Conservation (phyloP, 2,797 vertebrate genomes). For the Erethizon dorsatum region DNA sequence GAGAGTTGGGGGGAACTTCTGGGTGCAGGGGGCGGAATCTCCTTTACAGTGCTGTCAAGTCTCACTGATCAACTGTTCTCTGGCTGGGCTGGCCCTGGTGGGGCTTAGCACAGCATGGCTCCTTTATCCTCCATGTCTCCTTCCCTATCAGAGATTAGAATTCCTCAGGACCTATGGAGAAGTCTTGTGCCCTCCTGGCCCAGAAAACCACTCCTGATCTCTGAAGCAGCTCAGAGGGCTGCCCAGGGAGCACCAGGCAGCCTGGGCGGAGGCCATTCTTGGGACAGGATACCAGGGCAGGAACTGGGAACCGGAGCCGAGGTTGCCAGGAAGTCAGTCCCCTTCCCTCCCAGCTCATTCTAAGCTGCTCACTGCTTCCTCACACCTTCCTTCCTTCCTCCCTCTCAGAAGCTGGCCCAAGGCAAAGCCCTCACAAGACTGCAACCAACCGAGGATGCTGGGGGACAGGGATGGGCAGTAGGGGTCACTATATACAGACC, state of each 20-base stretch:
- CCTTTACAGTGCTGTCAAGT: not conserved
- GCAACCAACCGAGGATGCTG: not conserved
- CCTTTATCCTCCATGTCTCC: not conserved
- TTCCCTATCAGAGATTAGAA: not conserved
- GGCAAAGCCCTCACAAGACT: conserved; percentile 44
- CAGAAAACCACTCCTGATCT: not conserved
- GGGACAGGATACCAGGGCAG: conserved; percentile 84
- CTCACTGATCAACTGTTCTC: not conserved
- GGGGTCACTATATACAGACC: not conserved
- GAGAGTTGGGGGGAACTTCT: not conserved
- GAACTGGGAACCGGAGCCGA: conserved; percentile 74
- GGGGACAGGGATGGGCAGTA: not conserved
- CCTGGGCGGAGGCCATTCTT: conserved; percentile 80
- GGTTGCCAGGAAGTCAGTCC: conserved; percentile 82
- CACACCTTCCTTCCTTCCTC: conserved; percentile 69
- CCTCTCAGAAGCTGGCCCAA: conserved; percentile 36
- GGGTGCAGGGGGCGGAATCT: not conserved
- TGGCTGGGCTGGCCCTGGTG: not conserved
- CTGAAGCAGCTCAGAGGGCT: conserved; percentile 16
- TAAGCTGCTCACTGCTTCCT: conserved; percentile 71
- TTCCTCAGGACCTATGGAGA: not conserved
- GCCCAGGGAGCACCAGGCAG: conserved; percentile 25
- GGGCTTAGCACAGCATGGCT: not conserved
- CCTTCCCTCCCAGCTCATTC: conserved; percentile 79
- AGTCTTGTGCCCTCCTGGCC: not conserved